Evolutionary conservation across 1,140 invertebrate genomes (phyloP).

Genomic region (Linepithema humile): DNA sequence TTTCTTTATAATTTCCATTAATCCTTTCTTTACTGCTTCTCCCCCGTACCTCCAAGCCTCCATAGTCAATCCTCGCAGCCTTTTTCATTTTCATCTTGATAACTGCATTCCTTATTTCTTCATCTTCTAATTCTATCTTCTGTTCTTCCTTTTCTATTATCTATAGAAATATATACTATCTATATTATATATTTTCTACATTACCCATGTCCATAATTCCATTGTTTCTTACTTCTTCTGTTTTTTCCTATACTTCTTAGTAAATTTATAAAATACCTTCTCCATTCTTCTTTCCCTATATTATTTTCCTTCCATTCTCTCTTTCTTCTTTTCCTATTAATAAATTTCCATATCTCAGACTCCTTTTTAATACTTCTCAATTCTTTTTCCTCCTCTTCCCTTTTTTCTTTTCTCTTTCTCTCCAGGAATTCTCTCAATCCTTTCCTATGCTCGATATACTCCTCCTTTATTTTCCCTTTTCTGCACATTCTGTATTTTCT

Average conservation of each 20-base stretch:
- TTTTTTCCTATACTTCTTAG: background rate
- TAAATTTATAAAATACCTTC: background rate
- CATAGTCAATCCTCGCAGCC: too few species aligned
- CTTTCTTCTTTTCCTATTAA: background rate
- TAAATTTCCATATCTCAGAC: background rate
- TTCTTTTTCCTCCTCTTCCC: slow-evolving; percentile 18
- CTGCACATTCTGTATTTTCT: background rate
- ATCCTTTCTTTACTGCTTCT: background rate
- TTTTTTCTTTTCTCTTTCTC: background rate
- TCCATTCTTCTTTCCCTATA: background rate
- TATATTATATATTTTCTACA: too few species aligned
- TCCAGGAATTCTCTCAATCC: too few species aligned
- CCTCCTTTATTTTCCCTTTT: background rate
- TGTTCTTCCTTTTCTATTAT: too few species aligned
- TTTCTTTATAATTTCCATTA: background rate
- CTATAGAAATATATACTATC: too few species aligned
- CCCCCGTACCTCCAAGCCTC: background rate
- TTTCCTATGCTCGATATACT: too few species aligned
- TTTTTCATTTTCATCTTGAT: too few species aligned
- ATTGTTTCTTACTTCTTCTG: too few species aligned
- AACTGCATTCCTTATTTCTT: too few species aligned
- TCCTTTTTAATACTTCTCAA: background rate
- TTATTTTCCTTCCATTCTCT: background rate
- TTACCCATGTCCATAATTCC: too few species aligned
- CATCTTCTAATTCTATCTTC: too few species aligned